Evolutionary conservation across 2,113 vertebrate genomes (phyloP), one percentile per base, ranked within the genome.

Genomic region (Pseudopipra pipra): DNA sequence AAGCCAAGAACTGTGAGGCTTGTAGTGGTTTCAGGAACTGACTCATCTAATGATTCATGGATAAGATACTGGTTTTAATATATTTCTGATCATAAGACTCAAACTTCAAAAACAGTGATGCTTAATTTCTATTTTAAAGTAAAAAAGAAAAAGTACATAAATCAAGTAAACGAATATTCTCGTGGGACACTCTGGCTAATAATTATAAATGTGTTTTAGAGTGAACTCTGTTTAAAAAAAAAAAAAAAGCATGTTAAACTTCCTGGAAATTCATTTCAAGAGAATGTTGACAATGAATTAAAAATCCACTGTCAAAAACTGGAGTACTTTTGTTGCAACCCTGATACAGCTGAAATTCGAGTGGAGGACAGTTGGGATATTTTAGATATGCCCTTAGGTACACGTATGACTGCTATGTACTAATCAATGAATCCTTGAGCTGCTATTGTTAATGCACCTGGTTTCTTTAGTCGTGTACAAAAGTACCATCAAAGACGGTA

Each of bases 11-110:
- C 98, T 98, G 97, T 95, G 98, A 98, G 98, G 98, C 98, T 98
- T 98, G 98, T 98, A 98, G 98, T 98, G 98, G 98, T 99, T 99
- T 99, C 98, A 99, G 98, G 99, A 99, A 99, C 98, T 99, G 99
- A 99, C 97, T 99, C 99, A 99, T 99, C 97, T 98, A 98, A 98
- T 99, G 98, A 99, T 98, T 99, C 98, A 99, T 98, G 98, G 97
- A 98, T 98, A 98, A 98, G 97, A 99, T 98, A 98, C 98, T 98
- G 97, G 97, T 98, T 98, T 98, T 98, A 98, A 98, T 98, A 98
- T 97, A 97, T 96, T 98, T 98, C 97, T 98, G 97, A 98, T 98
- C 98, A 98, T 83, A 94, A 97, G 96, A 97, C 95, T 97, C 92
- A 93, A 98, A 97, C 94, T 96, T 97, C 92, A 98, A 97, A 98